Evolutionary conservation across 2,113 vertebrate species (phyloP).

Genomic region (Chionomys nivalis): DNA sequence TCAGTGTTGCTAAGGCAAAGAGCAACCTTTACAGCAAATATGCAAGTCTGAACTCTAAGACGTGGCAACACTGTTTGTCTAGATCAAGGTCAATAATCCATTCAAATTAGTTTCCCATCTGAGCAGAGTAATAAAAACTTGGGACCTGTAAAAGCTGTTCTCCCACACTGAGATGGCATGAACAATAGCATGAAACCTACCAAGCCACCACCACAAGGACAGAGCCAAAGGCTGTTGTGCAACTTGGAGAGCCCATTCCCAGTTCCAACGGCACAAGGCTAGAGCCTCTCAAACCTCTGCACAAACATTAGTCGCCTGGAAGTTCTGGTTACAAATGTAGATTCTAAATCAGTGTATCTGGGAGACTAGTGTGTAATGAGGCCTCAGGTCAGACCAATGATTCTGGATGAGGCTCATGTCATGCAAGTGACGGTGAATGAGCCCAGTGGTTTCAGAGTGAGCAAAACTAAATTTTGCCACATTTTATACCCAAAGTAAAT

Average conservation of each 20-base stretch:
- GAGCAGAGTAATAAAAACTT: slow-evolving; percentile 29
- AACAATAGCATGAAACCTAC: not conserved
- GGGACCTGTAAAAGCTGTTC: not conserved
- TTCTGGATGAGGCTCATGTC: not conserved
- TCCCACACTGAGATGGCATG: not conserved
- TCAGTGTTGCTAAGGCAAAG: slow-evolving; percentile 20
- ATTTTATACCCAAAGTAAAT: not conserved
- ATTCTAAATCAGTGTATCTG: not conserved
- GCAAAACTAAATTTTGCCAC: not conserved
- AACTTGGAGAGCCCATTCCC: not conserved
- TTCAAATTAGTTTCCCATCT: not conserved
- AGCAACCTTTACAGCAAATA: not conserved
- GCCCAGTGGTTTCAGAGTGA: not conserved
- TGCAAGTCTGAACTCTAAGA: not conserved
- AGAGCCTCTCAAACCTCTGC: not conserved
- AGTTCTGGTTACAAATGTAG: not conserved
- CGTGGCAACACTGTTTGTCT: not conserved
- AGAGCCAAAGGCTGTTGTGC: not conserved
- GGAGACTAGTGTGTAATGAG: not conserved
- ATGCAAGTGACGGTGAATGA: not conserved
- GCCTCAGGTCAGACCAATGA: too few species aligned
- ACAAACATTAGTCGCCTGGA: not conserved
- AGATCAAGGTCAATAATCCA: slow-evolving; percentile 42
- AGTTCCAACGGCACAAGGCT: not conserved
- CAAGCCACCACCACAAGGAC: not conserved